These are phyloP conservation scores for Acrossocheilus wenchowensis DNA, from an alignment of 2,797 vertebrate species.

Conservation along the genomic window DNA sequence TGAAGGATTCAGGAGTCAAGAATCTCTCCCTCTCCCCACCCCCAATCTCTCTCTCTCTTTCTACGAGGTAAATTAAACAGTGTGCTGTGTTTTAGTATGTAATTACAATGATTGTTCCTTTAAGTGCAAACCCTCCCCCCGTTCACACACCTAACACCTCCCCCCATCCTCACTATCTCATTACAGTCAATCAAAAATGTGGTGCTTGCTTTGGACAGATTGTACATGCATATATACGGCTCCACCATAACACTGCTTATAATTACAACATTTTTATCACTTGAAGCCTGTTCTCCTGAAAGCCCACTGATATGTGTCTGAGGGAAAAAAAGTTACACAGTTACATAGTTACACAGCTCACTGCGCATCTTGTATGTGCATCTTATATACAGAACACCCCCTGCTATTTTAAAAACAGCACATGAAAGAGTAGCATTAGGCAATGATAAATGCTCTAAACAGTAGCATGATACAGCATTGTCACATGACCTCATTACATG, in stretches of 20 bases:
- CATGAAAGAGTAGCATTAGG: background rate
- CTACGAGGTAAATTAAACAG: constrained; percentile 6
- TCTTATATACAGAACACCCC: background rate
- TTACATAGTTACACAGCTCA: background rate
- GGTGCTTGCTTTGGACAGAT: constrained; percentile 10
- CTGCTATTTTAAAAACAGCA: background rate
- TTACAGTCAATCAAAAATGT: constrained; percentile 43
- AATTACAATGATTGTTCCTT: constrained; percentile 50
- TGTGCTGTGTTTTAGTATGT: constrained; percentile 22
- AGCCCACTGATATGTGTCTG: background rate
- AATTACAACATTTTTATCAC: constrained; percentile 4
- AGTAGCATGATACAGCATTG: background rate
- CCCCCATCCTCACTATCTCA: constrained; percentile 25
- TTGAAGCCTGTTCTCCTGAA: background rate
- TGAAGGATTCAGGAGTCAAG: constrained; percentile 5
- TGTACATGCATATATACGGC: background rate
- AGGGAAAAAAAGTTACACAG: background rate
- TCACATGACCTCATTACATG: constrained; percentile 2
- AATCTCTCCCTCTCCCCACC: background rate
- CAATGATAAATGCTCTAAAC: background rate
- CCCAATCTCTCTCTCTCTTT: background rate
- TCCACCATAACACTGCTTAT: background rate
- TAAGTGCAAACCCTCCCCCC: constrained; percentile 18
- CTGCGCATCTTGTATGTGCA: background rate
- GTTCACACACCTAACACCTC: background rate